Percentiles rank a stretch among this genome's conserved stretches.
These are phyloP conservation scores for Phaethornis superciliosus DNA, from an alignment of 2,113 vertebrate species.

Conservation along the genomic window DNA sequence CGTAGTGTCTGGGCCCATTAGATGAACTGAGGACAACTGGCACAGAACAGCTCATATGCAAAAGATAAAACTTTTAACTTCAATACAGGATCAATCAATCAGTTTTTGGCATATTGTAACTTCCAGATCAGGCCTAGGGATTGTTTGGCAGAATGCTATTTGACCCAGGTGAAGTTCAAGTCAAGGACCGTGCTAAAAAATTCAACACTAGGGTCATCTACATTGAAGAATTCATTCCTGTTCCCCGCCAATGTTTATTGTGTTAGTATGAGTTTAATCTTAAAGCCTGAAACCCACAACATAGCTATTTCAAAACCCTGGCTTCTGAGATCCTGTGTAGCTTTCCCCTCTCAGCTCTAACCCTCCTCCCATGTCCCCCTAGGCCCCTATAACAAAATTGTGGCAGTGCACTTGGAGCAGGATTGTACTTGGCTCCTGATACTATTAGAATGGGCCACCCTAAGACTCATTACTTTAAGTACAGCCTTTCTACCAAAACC, in stretches of 20 bases:
- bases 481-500: not conserved
- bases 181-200: not conserved
- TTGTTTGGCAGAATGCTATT: not conserved
- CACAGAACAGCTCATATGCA: not conserved
- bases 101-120: not conserved
- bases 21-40: not conserved
- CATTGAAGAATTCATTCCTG: not conserved
- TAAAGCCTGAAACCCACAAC: not conserved
- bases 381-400: accelerated
- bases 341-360: not conserved
- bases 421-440: not conserved
- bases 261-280: not conserved
- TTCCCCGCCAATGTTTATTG: not conserved
- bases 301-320: not conserved
- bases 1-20: not conserved
- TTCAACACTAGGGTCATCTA: not conserved
- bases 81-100: not conserved
- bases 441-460: not conserved
- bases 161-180: not conserved
- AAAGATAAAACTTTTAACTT: not conserved
- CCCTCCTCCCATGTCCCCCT: not conserved
- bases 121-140: not conserved
- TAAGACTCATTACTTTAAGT: constrained; percentile 16
- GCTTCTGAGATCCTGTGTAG: not conserved
- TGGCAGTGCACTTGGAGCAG: not conserved